Evolutionary conservation across 1,140 invertebrate genomes (phyloP).

Genomic region (Heterodera carotae): DNA sequence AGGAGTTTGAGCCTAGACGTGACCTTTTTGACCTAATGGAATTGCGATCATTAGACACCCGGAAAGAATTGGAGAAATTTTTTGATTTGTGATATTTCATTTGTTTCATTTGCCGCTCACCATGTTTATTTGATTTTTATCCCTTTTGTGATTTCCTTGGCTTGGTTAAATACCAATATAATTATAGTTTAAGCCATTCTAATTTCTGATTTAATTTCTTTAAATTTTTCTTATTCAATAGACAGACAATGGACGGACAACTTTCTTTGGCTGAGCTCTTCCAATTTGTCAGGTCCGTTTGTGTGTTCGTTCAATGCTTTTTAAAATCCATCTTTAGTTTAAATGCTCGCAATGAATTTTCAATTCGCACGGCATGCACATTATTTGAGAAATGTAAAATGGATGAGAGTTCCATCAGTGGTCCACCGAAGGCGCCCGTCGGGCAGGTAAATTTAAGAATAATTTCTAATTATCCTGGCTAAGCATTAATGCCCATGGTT

Average conservation of each 20-base stretch:
- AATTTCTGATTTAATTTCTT: no score
- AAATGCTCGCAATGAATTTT: neutral
- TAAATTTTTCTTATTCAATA: neutral
- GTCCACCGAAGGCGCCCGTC: neutral
- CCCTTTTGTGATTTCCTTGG: no score
- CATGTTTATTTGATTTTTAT: no score
- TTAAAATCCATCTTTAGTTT: neutral
- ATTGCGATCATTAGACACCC: conserved; percentile 55
- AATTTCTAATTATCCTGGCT: no score
- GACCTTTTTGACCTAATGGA: conserved; percentile 56
- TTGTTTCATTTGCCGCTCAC: neutral
- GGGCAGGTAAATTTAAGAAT: no score
- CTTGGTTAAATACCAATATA: no score
- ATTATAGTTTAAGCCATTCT: no score
- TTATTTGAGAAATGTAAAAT: neutral
- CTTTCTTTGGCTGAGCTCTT: neutral
- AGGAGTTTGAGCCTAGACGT: conserved; percentile 53
- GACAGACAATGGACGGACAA: neutral
- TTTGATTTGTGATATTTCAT: neutral
- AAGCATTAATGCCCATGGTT: no score
- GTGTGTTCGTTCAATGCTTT: neutral
- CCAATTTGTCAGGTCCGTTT: neutral
- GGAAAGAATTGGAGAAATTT: conserved; percentile 42
- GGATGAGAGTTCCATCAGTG: neutral
- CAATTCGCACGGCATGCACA: neutral